Evolutionary conservation across 2,797 vertebrate genomes (phyloP).

Genomic region (Microctenopoma stevenorrisi): DNA sequence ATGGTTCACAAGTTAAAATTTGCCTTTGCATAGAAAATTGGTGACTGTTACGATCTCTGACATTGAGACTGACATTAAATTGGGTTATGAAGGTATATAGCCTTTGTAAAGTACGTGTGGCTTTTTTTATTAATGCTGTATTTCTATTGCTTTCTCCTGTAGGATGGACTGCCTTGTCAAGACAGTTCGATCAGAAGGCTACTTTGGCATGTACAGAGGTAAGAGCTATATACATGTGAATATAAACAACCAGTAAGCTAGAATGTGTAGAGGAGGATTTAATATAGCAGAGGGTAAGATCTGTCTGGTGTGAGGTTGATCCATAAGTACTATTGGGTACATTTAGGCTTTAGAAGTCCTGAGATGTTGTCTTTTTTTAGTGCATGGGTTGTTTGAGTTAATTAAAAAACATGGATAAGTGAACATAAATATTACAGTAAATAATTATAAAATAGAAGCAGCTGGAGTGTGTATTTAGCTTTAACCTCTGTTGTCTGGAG

Average conservation of each 20-base stretch:
- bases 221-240: conserved; percentile 65
- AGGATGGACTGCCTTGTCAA: conserved; percentile 91
- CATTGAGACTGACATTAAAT: background rate
- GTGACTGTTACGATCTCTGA: background rate
- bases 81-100: background rate
- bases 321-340: conserved; percentile 1
- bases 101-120: background rate
- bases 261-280: conserved; percentile 13
- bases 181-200: conserved; percentile 88
- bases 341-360: conserved; percentile 13
- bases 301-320: conserved; percentile 24
- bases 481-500: conserved; percentile 11
- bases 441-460: background rate
- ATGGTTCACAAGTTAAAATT: conserved; percentile 10
- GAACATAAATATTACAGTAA: too few relatives aligned
- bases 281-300: conserved; percentile 29
- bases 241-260: conserved; percentile 28
- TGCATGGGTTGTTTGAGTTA: conserved; percentile 44
- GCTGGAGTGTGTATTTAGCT: conserved; percentile 17
- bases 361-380: conserved; percentile 14
- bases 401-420: conserved; percentile 1
- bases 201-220: conserved; percentile 94
- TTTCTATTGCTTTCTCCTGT: conserved; percentile 8
- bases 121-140: background rate
- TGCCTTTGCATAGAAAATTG: conserved; percentile 28